Conservation (phyloP, 2,888 invertebrate species). For the Ichneumoninae sp. region DNA sequence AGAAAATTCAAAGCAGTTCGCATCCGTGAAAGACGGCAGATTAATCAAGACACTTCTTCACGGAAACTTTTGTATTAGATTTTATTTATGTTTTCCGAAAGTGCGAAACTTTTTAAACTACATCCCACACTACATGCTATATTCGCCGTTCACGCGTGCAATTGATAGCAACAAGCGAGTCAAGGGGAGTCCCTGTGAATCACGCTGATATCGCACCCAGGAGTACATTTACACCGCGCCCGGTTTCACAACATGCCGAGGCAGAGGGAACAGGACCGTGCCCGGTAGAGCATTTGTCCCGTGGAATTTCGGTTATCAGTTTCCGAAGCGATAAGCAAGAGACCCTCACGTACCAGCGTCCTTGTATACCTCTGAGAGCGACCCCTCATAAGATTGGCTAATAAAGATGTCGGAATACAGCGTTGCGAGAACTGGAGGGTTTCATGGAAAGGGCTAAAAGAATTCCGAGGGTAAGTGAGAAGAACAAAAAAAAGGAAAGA, state of each 20-base stretch:
- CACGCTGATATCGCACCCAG: slow-evolving; percentile 3
- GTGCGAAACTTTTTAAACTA: not conserved
- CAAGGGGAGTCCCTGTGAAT: not conserved
- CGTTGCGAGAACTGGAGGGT: not conserved
- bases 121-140: not conserved
- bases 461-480: slow-evolving; percentile 6
- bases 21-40: too few species aligned
- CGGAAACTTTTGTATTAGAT: not conserved
- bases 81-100: not conserved
- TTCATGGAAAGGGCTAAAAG: not conserved
- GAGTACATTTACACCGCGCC: slow-evolving; percentile 10
- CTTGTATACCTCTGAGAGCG: slow-evolving; percentile 31
- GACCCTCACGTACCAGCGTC: slow-evolving; percentile 31
- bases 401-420: slow-evolving; percentile 18
- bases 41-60: too few species aligned
- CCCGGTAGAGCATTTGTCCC: not conserved
- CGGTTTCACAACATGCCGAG: not conserved
- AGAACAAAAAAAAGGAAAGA: not conserved
- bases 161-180: not conserved
- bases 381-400: slow-evolving; percentile 35
- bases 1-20: too few species aligned
- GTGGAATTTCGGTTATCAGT: not conserved
- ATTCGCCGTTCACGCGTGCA: not conserved
- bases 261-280: not conserved
- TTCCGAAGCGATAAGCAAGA: slow-evolving; percentile 13